Percentiles rank a stretch among this genome's conserved stretches.
phyloP scores from a whole-genome alignment of 2,113 vertebrate species.

The Xenopus borealis region DNA sequence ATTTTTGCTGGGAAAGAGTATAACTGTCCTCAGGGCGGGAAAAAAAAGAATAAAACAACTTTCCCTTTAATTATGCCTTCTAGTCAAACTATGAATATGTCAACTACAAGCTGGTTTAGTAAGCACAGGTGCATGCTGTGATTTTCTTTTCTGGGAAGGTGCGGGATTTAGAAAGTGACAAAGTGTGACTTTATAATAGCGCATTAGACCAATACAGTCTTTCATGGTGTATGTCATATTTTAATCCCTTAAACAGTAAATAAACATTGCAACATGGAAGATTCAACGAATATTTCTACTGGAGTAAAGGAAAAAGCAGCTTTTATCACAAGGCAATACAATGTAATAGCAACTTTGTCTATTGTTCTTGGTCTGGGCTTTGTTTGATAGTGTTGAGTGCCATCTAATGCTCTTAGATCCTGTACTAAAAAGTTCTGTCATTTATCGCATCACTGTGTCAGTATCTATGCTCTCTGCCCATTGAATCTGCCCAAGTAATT shows the following conservation, averaged over 20 bases:
- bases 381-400: too few species aligned
- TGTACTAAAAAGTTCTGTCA: too few species aligned
- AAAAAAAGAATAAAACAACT: slow-evolving; percentile 12
- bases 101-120: slow-evolving; percentile 39
- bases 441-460: too few species aligned
- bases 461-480: too few species aligned
- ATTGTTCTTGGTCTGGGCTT: too few species aligned
- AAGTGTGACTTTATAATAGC: slow-evolving; percentile 24
- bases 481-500: too few species aligned
- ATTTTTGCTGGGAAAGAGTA: slow-evolving; percentile 62
- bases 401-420: too few species aligned
- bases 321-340: too few species aligned
- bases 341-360: too few species aligned
- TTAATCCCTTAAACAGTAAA: slow-evolving; percentile 10
- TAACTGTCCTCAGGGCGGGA: slow-evolving; percentile 51
- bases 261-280: not conserved
- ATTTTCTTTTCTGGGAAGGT: not conserved
- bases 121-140: not conserved
- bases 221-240: not conserved
- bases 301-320: not conserved
- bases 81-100: slow-evolving; percentile 48
- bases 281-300: not conserved
- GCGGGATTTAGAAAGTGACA: slow-evolving; percentile 4
- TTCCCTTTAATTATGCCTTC: slow-evolving; percentile 57
- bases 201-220: slow-evolving; percentile 9